Percentiles rank a stretch among this genome's conserved stretches.
These are phyloP conservation scores for Gambusia affinis DNA, from an alignment of 2,113 vertebrate genomes.

Conservation along the genomic window DNA sequence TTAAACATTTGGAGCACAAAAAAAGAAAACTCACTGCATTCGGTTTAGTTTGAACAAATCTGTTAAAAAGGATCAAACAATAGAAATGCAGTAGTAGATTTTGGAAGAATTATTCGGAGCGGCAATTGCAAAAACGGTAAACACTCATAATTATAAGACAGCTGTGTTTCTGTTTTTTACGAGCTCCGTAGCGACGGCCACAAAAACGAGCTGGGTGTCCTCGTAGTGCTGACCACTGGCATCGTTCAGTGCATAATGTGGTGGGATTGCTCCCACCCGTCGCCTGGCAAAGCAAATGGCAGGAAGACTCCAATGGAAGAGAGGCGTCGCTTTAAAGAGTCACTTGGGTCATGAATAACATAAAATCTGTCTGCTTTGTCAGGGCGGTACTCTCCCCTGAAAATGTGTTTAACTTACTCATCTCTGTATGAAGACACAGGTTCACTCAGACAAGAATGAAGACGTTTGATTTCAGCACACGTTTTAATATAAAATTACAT, in stretches of 20 bases:
- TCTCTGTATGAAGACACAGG: background rate
- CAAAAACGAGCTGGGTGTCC: background rate
- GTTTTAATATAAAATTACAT: background rate
- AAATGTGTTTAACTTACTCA: background rate
- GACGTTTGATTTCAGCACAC: background rate
- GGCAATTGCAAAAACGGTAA: background rate
- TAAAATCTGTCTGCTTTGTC: background rate
- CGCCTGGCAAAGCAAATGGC: background rate
- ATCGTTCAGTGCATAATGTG: background rate
- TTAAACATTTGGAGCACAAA: background rate
- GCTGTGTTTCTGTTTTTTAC: background rate
- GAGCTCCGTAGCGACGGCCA: background rate
- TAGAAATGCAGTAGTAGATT: too few species aligned
- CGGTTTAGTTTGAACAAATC: too few species aligned
- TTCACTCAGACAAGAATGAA: background rate
- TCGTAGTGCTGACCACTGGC: background rate
- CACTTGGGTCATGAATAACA: background rate
- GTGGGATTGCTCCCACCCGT: background rate
- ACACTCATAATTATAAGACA: background rate
- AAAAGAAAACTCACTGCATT: too few species aligned
- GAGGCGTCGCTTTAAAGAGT: background rate
- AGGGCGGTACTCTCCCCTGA: too few species aligned
- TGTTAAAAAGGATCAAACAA: too few species aligned
- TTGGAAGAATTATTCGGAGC: background rate
- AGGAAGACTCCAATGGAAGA: background rate